Percentiles rank a stretch among this genome's conserved stretches.
Evolutionary conservation across 2,113 vertebrate species (phyloP).

Genomic region (Petromus typicus): DNA sequence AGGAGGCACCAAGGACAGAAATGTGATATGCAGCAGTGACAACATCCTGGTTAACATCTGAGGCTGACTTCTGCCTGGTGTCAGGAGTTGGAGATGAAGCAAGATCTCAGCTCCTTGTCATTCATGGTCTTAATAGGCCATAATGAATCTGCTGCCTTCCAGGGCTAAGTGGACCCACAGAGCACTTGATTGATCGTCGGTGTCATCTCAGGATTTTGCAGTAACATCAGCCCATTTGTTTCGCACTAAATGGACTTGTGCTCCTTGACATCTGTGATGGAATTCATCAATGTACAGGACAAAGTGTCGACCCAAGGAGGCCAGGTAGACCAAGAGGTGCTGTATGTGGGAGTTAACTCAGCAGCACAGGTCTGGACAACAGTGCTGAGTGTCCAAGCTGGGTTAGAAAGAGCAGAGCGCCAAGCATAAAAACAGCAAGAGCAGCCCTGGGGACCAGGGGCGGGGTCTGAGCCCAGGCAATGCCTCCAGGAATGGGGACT

Average conservation of each 20-base stretch:
- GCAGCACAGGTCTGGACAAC: not conserved
- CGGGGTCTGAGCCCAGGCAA: not conserved
- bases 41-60: not conserved
- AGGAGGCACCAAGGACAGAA: not conserved
- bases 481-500: not conserved
- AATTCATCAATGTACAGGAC: slow-evolving; percentile 20
- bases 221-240: slow-evolving; percentile 66
- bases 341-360: not conserved
- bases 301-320: not conserved
- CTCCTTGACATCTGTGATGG: slow-evolving; percentile 58
- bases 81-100: not conserved
- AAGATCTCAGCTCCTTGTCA: not conserved
- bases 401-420: not conserved
- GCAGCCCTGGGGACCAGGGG: fast-evolving
- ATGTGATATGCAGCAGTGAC: not conserved
- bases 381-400: not conserved
- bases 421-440: not conserved
- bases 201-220: slow-evolving; percentile 63
- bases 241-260: slow-evolving; percentile 63
- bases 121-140: slow-evolving; percentile 45
- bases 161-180: slow-evolving; percentile 33
- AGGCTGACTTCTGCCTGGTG: not conserved
- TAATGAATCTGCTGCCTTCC: slow-evolving; percentile 65
- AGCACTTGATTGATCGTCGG: slow-evolving; percentile 40
- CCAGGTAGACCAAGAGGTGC: not conserved